phyloP scores from a whole-genome alignment of 1,140 invertebrate genomes.

The Spodoptera frugiperda region DNA sequence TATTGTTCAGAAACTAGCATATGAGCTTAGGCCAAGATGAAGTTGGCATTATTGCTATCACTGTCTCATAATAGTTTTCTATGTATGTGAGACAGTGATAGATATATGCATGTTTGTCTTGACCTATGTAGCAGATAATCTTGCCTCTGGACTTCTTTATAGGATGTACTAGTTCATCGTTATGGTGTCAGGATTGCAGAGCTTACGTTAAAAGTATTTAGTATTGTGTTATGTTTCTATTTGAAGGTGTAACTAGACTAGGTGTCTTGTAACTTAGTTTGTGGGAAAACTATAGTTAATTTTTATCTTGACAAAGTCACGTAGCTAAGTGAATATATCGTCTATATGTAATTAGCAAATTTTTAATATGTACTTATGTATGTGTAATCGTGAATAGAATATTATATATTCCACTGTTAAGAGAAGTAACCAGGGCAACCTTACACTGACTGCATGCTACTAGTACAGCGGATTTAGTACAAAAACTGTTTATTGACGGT shows the following conservation, averaged over 20 bases:
- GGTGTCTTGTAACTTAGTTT: not conserved
- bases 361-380: constrained; percentile 6
- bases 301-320: too few species aligned
- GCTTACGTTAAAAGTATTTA: not conserved
- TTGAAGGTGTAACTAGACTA: constrained; percentile 1
- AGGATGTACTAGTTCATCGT: not conserved
- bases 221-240: constrained; percentile 9
- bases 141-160: constrained; percentile 13
- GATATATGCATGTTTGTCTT: not conserved
- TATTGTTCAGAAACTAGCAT: constrained; percentile 19
- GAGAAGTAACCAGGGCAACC: too few species aligned
- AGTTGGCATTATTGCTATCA: too few species aligned
- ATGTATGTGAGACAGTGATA: not conserved
- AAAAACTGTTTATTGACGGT: constrained; percentile 25
- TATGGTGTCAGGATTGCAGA: not conserved
- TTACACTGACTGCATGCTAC: too few species aligned
- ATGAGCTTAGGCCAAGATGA: too few species aligned
- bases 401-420: constrained; percentile 5
- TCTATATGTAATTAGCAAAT: constrained; percentile 19
- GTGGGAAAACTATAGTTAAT: not conserved
- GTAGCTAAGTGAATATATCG: not conserved
- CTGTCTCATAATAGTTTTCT: too few species aligned
- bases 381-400: constrained; percentile 26
- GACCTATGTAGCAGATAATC: not conserved
- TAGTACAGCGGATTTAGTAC: constrained; percentile 25